Evolutionary conservation across 2,888 invertebrate genomes (phyloP), one percentile per base, ranked within the genome.

Genomic region (Anthrax anthrax): DNA sequence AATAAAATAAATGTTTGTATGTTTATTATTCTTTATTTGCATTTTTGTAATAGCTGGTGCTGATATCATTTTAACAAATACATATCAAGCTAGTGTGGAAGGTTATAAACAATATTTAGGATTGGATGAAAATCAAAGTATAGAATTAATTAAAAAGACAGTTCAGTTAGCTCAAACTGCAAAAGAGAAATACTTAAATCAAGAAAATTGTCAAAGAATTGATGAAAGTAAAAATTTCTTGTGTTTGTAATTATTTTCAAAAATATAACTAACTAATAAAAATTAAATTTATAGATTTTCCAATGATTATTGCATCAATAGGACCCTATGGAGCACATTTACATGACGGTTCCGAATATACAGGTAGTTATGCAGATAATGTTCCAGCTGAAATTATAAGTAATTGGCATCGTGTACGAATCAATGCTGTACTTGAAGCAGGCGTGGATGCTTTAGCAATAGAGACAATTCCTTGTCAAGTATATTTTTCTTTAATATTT

Each of bases 281-380:
- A 43, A 48, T 43, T 13, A 18, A 10, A 38, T 17, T 13, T 17
- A n/a, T 41, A 64, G 64, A 60, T 10, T 58, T 60, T 17, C 80
- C 86, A 13, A 61, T 81, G 55, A 75, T 95, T 41, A 88, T 86
- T 18, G 95, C 90, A 0, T 88, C 92, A 0, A 81, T 94, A 50
- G 95, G 95, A 1, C 90, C 95, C 0, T 95, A 88, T 63, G 95
- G 94, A 1, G 94, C 94, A 0, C 83, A 80, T 57, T 72, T 91
- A 36, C 84, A 85, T 60, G 90, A 96, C 64, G 87, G 86, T 13
- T 94, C 94, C 0, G 96, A 96, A 64, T 96, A 95, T 64, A 81
- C 80, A n/a, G 95, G 95, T 17, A 75, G 75, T 50, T 89, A 88
- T 61, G 81, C 80, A 0, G 76, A 79, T 50, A 76, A 70, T 45